A percentile compares a stretch with the other conserved stretches of the same genome.
Evolutionary conservation across 2,888 invertebrate species (phyloP).

Genomic region (Tanytarsus gracilentus): DNA sequence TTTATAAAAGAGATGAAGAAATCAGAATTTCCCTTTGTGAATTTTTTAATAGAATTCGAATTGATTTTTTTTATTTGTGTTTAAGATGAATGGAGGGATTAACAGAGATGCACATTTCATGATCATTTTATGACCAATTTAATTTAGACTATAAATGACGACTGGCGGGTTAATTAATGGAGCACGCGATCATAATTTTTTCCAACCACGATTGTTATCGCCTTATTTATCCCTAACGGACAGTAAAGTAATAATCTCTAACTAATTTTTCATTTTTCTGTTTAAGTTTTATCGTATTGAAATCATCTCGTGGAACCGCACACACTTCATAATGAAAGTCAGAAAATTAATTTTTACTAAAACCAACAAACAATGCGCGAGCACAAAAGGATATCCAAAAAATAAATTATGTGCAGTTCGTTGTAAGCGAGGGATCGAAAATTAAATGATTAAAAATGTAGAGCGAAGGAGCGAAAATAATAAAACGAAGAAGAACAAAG

Average conservation of each 20-base stretch:
- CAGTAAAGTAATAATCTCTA: neutral
- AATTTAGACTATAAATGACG: too few species aligned
- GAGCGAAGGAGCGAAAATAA: neutral
- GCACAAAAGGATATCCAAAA: slow-evolving; percentile 4
- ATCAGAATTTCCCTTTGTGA: neutral
- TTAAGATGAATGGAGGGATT: too few species aligned
- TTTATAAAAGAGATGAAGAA: too few species aligned
- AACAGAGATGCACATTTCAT: too few species aligned
- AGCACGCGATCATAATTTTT: slow-evolving; percentile 11
- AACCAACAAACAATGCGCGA: slow-evolving; percentile 26
- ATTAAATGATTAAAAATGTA: slow-evolving; percentile 1
- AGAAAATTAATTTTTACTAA: slow-evolving; percentile 16
- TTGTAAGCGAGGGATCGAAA: slow-evolving; percentile 5
- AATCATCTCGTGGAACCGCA: neutral
- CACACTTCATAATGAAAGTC: neutral
- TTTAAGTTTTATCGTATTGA: neutral
- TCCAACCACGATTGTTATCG: neutral
- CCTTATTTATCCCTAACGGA: neutral
- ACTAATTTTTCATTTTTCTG: slow-evolving; percentile 6
- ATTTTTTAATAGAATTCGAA: too few species aligned
- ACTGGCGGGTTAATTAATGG: too few species aligned
- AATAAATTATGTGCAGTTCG: slow-evolving; percentile 16
- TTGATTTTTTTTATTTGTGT: too few species aligned
- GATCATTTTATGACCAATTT: too few species aligned
- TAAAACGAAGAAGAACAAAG: neutral